Percentiles rank a stretch among this genome's conserved stretches.
Evolutionary conservation across 2,888 invertebrate species (phyloP).

Genomic region (Rotaria sp.): DNA sequence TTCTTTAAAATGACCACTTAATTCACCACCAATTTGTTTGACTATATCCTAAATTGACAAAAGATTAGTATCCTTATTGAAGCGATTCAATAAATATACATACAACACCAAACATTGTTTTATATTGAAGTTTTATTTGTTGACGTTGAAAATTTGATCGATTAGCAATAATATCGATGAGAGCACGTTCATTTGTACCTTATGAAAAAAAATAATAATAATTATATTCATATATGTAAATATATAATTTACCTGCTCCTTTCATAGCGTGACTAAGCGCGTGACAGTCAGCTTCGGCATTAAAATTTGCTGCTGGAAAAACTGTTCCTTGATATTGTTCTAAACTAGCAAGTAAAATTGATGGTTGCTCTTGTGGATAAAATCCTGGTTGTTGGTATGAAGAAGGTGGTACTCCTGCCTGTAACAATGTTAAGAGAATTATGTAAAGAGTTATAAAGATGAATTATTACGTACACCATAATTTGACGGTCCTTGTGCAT

Average conservation of each 20-base stretch:
- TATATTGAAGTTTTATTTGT: neutral
- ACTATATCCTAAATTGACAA: neutral
- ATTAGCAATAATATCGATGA: neutral
- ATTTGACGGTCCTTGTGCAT: neutral
- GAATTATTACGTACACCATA: neutral
- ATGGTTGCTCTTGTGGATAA: neutral
- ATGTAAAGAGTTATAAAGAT: neutral
- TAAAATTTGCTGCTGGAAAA: neutral
- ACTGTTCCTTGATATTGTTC: slow-evolving; percentile 14
- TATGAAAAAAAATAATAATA: neutral
- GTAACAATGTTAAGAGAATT: neutral
- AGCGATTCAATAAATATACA: neutral
- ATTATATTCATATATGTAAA: neutral
- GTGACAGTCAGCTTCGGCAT: slow-evolving; percentile 19
- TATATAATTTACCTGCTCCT: neutral
- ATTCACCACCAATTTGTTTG: neutral
- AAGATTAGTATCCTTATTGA: neutral
- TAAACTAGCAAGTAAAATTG: neutral
- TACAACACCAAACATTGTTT: neutral
- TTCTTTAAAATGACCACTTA: slow-evolving; percentile 26
- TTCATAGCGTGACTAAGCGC: neutral
- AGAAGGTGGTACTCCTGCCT: neutral
- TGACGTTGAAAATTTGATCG: slow-evolving; percentile 7
- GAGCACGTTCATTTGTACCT: neutral
- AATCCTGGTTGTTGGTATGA: neutral